Base-by-base conservation (phyloP, 2,797 vertebrate species). In the Poeciliopsis turneri region DNA sequence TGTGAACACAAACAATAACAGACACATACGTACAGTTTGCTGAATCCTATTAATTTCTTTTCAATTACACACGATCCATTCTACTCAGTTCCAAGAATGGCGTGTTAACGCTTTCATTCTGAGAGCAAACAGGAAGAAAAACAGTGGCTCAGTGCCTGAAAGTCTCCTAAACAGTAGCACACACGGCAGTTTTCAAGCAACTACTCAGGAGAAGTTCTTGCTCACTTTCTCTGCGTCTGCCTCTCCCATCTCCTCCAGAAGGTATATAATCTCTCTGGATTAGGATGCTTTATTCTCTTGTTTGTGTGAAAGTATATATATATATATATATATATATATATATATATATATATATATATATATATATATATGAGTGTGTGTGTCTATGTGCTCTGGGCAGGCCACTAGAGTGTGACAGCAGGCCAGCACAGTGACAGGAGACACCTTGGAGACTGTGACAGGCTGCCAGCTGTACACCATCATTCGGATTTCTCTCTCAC, bases 391-490 rank as follows among this genome's bases (percentile, higher is more conserved):
- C 87, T 92, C 89, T 90, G 89, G 93, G 92, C 92, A 93, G 93
- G 91, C 93, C 94, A 94, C 93, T 94, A 94, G 94, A 94, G 94
- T 95, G 93, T 94, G 94, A 95, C 93, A 95, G 93, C 93, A 93
- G 94, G 93, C 94, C 92, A 94, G 92, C 92, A 90, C 92, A 89
- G 90, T 95, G 94, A 95, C 93, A 95, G 92, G 94, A 94, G 94
- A 95, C 94, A 95, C 93, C 94, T 94, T 95, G 92, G 93, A 94
- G 93, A 94, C 92, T 92, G 92, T 95, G 93, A 94, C 94, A 94
- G 94, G 93, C 90, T 94, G 93, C 93, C 93, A 95, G 94, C 92
- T 94, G 94, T 93, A 94, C 92, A 92, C 92, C 92, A 94, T 94
- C 93, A 94, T 92, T 91, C 86, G 85, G 87, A 91, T 93, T 91